These are phyloP conservation scores for Limnodromus scolopaceus DNA, from an alignment of 2,797 vertebrate genomes.

Conservation along the genomic window DNA sequence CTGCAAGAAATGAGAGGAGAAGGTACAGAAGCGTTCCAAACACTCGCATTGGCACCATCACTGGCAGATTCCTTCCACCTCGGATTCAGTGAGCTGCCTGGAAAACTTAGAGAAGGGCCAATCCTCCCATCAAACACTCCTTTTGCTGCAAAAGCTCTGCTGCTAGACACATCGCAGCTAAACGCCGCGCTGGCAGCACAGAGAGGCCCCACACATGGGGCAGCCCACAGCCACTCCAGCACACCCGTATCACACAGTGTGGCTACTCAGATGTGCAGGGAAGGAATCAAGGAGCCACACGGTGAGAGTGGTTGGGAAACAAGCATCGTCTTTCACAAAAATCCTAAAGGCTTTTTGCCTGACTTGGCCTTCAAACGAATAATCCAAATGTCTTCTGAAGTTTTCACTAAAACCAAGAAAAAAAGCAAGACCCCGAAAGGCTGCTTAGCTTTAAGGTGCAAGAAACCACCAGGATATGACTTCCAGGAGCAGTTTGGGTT, in stretches of 20 bases:
- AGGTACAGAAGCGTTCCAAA: background rate
- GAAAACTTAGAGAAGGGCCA: background rate
- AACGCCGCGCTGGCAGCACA: background rate
- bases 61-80: background rate
- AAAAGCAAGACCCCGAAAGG: background rate
- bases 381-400: background rate
- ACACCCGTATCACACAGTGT: background rate
- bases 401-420: background rate
- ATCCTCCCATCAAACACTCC: background rate
- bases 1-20: slow-evolving; percentile 15
- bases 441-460: background rate
- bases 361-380: background rate
- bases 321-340: background rate
- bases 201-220: background rate
- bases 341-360: background rate
- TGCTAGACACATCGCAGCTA: background rate
- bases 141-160: background rate
- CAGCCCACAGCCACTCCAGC: background rate
- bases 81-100: background rate
- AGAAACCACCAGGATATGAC: background rate
- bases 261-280: background rate
- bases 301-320: background rate
- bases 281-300: background rate
- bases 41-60: background rate
- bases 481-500: background rate